A percentile compares a stretch with the other conserved stretches of the same genome.
phyloP scores from a whole-genome alignment of 2,888 invertebrate genomes.

The Molorchus minor region DNA sequence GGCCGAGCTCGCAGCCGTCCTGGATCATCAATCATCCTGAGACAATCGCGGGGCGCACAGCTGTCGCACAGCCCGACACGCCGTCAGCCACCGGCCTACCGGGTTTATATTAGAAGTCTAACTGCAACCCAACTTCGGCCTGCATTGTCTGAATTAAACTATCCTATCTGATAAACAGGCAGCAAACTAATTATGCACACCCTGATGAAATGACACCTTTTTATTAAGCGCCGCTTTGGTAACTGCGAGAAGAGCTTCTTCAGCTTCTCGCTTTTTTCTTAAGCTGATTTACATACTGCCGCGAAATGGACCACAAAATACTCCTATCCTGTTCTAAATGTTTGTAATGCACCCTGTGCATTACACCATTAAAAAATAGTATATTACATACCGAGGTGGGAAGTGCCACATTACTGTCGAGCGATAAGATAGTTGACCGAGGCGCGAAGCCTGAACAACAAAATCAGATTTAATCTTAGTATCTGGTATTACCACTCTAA shows the following conservation, averaged over 20 bases:
- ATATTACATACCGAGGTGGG: too few relatives aligned
- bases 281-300: too few relatives aligned
- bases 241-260: background rate
- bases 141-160: slow-evolving; percentile 46
- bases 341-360: too few relatives aligned
- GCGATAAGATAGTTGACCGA: too few relatives aligned
- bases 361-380: too few relatives aligned
- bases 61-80: slow-evolving; percentile 65
- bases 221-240: slow-evolving; percentile 1
- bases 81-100: slow-evolving; percentile 59
- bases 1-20: slow-evolving; percentile 61
- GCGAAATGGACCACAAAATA: too few relatives aligned
- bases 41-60: slow-evolving; percentile 70
- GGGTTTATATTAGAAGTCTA: slow-evolving; percentile 59
- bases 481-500: too few relatives aligned
- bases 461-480: too few relatives aligned
- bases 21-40: slow-evolving; percentile 70
- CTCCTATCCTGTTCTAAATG: too few relatives aligned
- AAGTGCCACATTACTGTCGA: too few relatives aligned
- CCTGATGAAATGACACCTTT: slow-evolving; percentile 12
- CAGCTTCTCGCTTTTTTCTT: background rate
- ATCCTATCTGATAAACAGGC: slow-evolving; percentile 27
- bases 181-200: slow-evolving; percentile 24
- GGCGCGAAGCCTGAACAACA: too few relatives aligned
- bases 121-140: slow-evolving; percentile 50